These are phyloP conservation scores for Callosobruchus maculatus DNA, from an alignment of 2,888 invertebrate species.

Conservation along the genomic window DNA sequence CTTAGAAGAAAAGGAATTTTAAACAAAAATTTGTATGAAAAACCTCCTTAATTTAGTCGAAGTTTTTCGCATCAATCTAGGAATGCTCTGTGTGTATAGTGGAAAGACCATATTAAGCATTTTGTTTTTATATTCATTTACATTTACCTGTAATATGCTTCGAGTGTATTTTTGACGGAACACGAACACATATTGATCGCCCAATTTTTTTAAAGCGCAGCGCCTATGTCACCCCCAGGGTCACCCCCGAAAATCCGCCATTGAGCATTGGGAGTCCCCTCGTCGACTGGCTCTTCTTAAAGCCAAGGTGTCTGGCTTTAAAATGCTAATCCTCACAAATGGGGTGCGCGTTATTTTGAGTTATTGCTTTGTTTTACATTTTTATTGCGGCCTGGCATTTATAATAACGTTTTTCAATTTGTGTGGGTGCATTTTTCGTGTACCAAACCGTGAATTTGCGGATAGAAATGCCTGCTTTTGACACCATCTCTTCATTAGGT, in stretches of 20 bases:
- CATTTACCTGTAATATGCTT: too few species aligned
- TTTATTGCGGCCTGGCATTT: constrained; percentile 50
- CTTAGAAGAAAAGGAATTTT: too few species aligned
- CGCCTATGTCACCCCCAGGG: background rate
- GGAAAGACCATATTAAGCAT: too few species aligned
- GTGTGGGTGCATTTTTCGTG: constrained; percentile 6
- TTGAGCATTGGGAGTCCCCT: constrained; percentile 9
- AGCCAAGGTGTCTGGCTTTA: constrained; percentile 51
- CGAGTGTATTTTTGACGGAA: too few species aligned
- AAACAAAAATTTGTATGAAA: too few species aligned
- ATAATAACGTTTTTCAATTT: constrained; percentile 52
- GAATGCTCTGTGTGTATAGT: too few species aligned
- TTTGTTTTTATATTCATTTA: too few species aligned
- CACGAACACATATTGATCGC: too few species aligned
- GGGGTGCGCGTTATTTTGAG: constrained; percentile 52
- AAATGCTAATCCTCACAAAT: constrained; percentile 53
- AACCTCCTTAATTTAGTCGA: too few species aligned
- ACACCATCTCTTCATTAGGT: background rate
- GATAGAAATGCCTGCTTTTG: background rate
- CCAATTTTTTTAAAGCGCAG: background rate
- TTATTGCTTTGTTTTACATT: constrained; percentile 53
- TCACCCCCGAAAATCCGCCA: constrained; percentile 17
- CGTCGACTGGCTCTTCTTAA: constrained; percentile 42
- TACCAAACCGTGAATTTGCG: background rate
- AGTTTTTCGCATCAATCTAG: too few species aligned